Percentiles rank a stretch among this genome's conserved stretches.
These are phyloP conservation scores for Fabriciana adippe DNA, from an alignment of 2,888 invertebrate genomes.

Conservation along the genomic window DNA sequence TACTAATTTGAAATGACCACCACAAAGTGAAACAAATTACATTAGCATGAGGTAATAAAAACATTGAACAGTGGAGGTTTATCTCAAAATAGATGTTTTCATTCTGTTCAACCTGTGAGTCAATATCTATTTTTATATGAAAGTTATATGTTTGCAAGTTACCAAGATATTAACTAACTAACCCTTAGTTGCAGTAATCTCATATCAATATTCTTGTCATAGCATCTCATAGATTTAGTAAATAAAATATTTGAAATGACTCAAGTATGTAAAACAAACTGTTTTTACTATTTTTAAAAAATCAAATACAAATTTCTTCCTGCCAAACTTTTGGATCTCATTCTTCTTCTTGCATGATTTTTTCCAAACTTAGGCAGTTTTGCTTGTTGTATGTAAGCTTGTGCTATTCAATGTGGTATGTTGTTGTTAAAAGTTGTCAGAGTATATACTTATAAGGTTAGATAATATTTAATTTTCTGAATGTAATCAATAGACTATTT, in stretches of 20 bases:
- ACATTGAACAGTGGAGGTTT: conserved; percentile 29
- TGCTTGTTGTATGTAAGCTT: no score
- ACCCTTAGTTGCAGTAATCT: no score
- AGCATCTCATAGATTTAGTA: neutral
- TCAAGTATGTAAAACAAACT: neutral
- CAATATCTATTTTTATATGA: conserved; percentile 30
- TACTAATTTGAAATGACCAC: conserved; percentile 1
- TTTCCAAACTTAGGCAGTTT: no score
- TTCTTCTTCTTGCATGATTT: no score
- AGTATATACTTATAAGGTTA: no score
- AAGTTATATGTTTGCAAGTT: conserved; percentile 16
- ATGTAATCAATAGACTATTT: no score
- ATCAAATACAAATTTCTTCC: no score
- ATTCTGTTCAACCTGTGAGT: conserved; percentile 31
- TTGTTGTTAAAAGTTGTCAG: no score
- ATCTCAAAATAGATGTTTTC: conserved; percentile 33
- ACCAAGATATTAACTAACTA: neutral
- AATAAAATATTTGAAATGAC: neutral
- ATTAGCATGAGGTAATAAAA: conserved; percentile 18
- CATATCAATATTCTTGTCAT: neutral
- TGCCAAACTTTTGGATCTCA: no score
- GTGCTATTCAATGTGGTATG: no score
- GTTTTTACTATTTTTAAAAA: no score
- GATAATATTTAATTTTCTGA: no score
- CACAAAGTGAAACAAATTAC: conserved; percentile 7